Evolutionary conservation across 1,140 invertebrate genomes (phyloP).

Genomic region (Hyphantria cunea): DNA sequence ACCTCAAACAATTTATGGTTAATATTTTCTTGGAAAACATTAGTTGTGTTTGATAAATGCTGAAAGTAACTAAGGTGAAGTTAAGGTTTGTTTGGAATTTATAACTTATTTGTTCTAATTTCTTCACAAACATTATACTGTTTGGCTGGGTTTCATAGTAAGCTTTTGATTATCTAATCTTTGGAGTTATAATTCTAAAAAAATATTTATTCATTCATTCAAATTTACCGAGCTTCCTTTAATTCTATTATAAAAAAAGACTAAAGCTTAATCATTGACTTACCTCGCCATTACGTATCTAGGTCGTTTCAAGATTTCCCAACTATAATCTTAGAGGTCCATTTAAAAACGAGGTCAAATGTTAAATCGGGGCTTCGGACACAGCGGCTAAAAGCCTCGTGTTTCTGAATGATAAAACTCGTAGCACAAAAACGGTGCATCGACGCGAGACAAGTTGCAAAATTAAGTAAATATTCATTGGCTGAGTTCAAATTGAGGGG

Average conservation of each 20-base stretch:
- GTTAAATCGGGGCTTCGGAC: slow-evolving; percentile 1
- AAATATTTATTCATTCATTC: neutral
- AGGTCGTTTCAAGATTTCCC: slow-evolving; percentile 9
- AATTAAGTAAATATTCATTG: slow-evolving; percentile 16
- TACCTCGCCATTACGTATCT: slow-evolving; percentile 17
- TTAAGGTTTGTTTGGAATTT: too few species aligned
- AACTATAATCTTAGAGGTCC: slow-evolving; percentile 15
- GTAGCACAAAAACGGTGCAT: neutral
- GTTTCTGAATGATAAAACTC: slow-evolving; percentile 8
- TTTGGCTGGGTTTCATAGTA: too few species aligned
- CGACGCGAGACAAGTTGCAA: slow-evolving; percentile 4
- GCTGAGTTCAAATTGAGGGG: neutral
- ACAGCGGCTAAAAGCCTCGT: slow-evolving; percentile 1
- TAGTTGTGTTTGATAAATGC: too few species aligned
- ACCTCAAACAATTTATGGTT: too few species aligned
- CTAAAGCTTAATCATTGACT: neutral
- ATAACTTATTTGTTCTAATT: too few species aligned
- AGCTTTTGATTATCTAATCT: too few species aligned
- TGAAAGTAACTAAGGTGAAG: too few species aligned
- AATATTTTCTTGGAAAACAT: too few species aligned
- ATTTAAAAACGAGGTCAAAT: slow-evolving; percentile 22
- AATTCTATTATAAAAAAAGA: neutral
- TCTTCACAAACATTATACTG: too few species aligned
- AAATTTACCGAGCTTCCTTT: neutral
- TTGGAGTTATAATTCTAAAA: too few species aligned